Percentiles rank a stretch among this genome's conserved stretches.
phyloP scores from a whole-genome alignment of 2,797 vertebrate species.

The Alexandromys oeconomus region DNA sequence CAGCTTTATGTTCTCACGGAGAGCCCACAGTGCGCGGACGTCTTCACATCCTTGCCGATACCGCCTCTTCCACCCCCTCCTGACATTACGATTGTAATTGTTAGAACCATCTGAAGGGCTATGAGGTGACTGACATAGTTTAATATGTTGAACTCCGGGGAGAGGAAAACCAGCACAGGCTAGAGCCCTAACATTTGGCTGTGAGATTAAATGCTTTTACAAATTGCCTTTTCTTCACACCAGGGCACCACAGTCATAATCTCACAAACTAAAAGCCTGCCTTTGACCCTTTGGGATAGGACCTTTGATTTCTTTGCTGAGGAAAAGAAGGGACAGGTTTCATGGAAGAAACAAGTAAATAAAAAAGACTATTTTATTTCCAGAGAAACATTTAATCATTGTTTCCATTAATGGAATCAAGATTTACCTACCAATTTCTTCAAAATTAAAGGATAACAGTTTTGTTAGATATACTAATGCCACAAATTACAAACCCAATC shows the following conservation, averaged over 20 bases:
- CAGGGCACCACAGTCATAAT: neutral
- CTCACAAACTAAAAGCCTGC: neutral
- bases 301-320: neutral
- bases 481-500: neutral
- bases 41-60: neutral
- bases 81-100: neutral
- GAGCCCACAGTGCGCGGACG: rapidly evolving
- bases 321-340: neutral
- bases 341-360: neutral
- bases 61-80: too few species aligned
- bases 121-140: neutral
- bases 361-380: neutral
- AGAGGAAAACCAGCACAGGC: neutral
- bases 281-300: neutral
- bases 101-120: neutral
- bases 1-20: neutral
- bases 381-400: neutral
- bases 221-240: constrained; percentile 29
- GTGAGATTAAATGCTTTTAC: constrained; percentile 36
- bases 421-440: neutral
- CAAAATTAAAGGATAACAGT: neutral
- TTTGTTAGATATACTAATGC: neutral
- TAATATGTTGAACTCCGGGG: constrained; percentile 29
- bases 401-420: neutral
- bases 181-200: neutral